Evolutionary conservation across 2,797 vertebrate genomes (phyloP), one percentile per base, ranked within the genome.

Genomic region (Poeciliopsis infans): DNA sequence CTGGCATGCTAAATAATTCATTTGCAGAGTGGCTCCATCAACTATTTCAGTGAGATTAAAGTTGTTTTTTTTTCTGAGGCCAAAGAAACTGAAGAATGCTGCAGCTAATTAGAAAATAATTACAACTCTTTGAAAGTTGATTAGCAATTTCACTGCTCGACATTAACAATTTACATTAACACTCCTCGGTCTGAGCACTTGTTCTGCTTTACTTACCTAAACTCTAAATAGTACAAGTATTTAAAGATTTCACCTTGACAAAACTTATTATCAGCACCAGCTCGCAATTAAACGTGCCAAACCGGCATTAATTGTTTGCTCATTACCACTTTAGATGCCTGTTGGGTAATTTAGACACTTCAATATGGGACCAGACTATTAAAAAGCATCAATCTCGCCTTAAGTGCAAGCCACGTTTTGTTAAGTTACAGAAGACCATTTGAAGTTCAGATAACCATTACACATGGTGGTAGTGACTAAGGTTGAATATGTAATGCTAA

Each of bases 181-280:
- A 90, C 87, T 81, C 93, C 96, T 97, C 57, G 94, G 97, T 96
- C 93, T 90, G 80, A 86, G 85, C 94, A 94, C 95, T 96, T 95
- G 95, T 95, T 95, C 96, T 97, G 96, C 97, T 96, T 97, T 98
- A 97, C 96, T 96, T 93, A 96, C 94, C 94, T 95, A 96, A 96
- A 96, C 97, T 97, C 97, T 97, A 97, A 97, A 96, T 95, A 96
- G 96, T 89, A 91, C 94, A 95, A 95, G 97, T 97, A 97, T 97
- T 98, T 97, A 97, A 97, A 97, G 97, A 97, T 97, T 96, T 96
- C 96, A 96, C 96, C 95, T 95, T 94, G 97, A 96, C 96, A 95
- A 94, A 95, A 95, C 94, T 95, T 96, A 96, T 97, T 96, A 92
- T 85, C 85, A 96, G 95, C 95, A 95, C 93, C 81, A 95, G 95